These are phyloP conservation scores for Cisticola juncidis DNA, from an alignment of 2,113 vertebrate genomes.

Conservation along the genomic window DNA sequence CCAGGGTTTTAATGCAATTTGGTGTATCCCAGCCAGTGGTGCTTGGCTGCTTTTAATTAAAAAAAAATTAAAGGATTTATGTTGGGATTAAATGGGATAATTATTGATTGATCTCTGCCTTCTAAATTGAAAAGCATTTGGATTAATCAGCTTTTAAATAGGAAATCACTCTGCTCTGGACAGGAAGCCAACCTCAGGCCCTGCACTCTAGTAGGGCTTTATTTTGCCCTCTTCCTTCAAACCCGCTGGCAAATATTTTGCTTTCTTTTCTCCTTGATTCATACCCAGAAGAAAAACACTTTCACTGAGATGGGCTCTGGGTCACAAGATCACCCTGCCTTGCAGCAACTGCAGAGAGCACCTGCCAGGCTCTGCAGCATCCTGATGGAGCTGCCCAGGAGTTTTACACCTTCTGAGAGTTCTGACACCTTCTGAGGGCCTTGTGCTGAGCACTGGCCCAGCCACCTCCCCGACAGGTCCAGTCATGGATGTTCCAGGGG, in stretches of 20 bases:
- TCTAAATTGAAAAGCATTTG: slow-evolving; percentile 75
- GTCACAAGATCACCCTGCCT: not conserved
- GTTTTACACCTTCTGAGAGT: not conserved
- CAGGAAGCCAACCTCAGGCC: slow-evolving; percentile 41
- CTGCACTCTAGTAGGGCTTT: not conserved
- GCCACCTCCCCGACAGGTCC: not conserved
- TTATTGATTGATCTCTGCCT: slow-evolving; percentile 74
- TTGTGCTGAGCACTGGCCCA: not conserved
- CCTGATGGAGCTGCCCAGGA: not conserved
- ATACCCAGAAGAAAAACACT: not conserved
- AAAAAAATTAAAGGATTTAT: slow-evolving; percentile 76
- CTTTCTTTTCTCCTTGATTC: not conserved
- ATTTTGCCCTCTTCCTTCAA: not conserved
- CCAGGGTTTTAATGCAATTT: slow-evolving; percentile 50
- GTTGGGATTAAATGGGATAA: slow-evolving; percentile 73
- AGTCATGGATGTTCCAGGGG: no score
- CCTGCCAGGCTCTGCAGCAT: not conserved
- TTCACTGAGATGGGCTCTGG: not conserved
- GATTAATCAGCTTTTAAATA: slow-evolving; percentile 73
- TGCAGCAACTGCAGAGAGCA: not conserved
- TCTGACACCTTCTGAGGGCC: not conserved
- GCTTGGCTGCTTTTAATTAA: slow-evolving; percentile 73
- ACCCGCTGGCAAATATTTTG: not conserved
- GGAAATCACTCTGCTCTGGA: slow-evolving; percentile 61
- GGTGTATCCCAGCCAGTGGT: slow-evolving; percentile 43